These are phyloP conservation scores for Drosophila imparisetae DNA, from an alignment of 2,888 invertebrate species.

Conservation along the genomic window DNA sequence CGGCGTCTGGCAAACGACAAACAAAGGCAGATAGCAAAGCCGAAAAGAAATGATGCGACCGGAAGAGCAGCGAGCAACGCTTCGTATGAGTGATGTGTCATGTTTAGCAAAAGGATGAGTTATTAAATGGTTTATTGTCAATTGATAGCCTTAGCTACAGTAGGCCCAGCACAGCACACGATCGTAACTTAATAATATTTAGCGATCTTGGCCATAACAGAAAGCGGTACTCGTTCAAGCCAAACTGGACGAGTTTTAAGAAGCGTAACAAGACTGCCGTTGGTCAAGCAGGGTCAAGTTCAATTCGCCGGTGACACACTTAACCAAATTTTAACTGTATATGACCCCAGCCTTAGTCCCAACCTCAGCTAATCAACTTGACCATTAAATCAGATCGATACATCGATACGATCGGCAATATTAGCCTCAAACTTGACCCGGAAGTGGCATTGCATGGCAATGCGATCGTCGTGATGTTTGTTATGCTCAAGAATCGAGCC, in stretches of 20 bases:
- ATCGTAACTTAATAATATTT: neutral
- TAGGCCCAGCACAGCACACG: neutral
- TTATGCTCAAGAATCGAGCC: conserved; percentile 63
- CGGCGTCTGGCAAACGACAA: conserved; percentile 24
- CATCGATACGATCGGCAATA: conserved; percentile 5
- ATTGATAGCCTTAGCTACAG: conserved; percentile 13
- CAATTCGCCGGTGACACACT: conserved; percentile 79
- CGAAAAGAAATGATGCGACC: conserved; percentile 40
- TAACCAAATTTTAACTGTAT: conserved; percentile 56
- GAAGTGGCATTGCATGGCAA: conserved; percentile 57
- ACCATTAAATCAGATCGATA: conserved; percentile 33
- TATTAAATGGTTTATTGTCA: neutral
- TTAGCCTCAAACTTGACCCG: conserved; percentile 57
- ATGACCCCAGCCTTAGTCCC: conserved; percentile 67
- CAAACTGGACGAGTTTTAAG: conserved; percentile 45
- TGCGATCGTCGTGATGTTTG: conserved; percentile 32
- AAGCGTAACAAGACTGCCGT: conserved; percentile 22
- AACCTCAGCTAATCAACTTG: conserved; percentile 17
- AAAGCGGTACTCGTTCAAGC: conserved; percentile 14
- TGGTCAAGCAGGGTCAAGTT: conserved; percentile 69
- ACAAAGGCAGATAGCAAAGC: conserved; percentile 50
- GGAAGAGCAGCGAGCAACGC: conserved; percentile 55
- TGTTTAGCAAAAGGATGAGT: conserved; percentile 12
- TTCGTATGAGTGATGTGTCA: conserved; percentile 57
- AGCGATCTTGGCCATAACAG: neutral